These are phyloP conservation scores for Anniella stebbinsi DNA, from an alignment of 2,797 vertebrate genomes.

Conservation along the genomic window DNA sequence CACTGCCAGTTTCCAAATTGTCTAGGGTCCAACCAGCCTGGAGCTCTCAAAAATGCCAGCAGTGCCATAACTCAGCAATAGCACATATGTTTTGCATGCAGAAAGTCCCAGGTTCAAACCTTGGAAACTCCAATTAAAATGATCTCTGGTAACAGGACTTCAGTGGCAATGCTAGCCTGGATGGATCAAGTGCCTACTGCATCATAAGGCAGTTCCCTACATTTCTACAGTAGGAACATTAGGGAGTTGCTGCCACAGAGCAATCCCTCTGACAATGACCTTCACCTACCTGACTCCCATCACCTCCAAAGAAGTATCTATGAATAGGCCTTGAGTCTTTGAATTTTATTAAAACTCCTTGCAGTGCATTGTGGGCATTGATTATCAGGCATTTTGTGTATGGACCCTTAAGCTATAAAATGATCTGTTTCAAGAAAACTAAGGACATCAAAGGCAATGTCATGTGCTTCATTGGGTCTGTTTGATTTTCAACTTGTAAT, in stretches of 20 bases:
- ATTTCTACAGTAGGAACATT: not conserved
- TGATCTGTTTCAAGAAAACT: not conserved
- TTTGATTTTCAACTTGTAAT: slow-evolving; percentile 25
- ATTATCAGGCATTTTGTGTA: not conserved
- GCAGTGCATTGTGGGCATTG: not conserved
- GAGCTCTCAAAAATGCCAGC: not conserved
- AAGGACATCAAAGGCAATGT: not conserved
- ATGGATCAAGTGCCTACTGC: not conserved
- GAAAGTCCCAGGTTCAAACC: not conserved
- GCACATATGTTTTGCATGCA: not conserved
- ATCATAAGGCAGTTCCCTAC: too few relatives aligned
- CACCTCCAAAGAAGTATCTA: not conserved
- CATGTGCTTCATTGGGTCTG: not conserved
- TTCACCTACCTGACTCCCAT: not conserved
- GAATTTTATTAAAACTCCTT: not conserved
- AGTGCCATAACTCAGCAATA: not conserved
- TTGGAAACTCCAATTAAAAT: not conserved
- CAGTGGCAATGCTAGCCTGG: not conserved
- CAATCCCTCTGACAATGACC: not conserved
- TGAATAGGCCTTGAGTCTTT: not conserved
- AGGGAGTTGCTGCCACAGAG: not conserved
- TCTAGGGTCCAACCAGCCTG: not conserved
- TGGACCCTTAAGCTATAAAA: not conserved
- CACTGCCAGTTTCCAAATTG: not conserved
- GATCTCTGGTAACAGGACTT: not conserved